These are phyloP conservation scores for Bombus fervidus DNA, from an alignment of 1,140 invertebrate species.

Conservation along the genomic window DNA sequence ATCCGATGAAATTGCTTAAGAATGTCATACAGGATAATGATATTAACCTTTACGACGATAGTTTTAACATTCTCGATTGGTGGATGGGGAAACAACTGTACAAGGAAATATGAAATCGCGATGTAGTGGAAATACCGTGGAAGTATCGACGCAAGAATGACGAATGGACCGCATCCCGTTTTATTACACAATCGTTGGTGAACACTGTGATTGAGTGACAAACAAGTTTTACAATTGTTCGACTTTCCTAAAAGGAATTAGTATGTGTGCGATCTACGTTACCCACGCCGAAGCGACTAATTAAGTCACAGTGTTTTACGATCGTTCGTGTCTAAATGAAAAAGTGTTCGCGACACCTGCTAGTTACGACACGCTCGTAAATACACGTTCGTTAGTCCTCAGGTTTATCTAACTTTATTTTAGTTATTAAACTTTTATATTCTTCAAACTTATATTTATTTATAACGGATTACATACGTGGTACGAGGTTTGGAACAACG, in stretches of 20 bases:
- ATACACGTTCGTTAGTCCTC: background rate
- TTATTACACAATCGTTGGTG: background rate
- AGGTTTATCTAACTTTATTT: background rate
- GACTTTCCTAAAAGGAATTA: background rate
- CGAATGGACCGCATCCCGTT: background rate
- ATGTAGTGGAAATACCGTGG: background rate
- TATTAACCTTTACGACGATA: background rate
- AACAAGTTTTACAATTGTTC: constrained; percentile 14
- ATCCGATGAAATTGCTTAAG: background rate
- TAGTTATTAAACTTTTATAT: background rate
- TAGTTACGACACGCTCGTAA: background rate
- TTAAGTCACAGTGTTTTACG: background rate
- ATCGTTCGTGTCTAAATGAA: background rate
- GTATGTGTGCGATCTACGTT: background rate
- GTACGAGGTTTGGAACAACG: background rate
- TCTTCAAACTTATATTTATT: background rate
- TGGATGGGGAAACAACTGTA: background rate
- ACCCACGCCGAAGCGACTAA: background rate
- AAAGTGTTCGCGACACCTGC: background rate
- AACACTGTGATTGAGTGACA: background rate
- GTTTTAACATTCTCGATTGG: background rate
- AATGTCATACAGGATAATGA: background rate
- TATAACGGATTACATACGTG: background rate
- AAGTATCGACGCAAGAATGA: background rate
- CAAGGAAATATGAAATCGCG: background rate